phyloP scores from a whole-genome alignment of 2,797 vertebrate genomes.

The Scolopax bukidnonensis region DNA sequence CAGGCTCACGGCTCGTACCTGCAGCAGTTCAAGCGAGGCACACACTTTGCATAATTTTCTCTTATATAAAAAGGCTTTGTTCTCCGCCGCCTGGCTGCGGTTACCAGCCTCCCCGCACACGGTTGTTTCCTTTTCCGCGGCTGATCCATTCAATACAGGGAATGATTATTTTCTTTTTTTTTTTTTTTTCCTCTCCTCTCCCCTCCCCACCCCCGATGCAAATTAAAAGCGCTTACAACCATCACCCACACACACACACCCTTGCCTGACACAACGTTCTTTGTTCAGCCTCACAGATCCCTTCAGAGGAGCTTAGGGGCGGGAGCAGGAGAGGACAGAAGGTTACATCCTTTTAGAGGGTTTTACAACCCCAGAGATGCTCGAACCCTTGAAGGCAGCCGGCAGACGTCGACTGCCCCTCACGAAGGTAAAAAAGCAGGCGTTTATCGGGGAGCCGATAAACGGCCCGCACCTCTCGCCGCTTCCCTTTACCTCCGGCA shows the following conservation, averaged over 20 bases:
- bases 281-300: constrained; percentile 38
- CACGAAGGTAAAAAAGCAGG: fast-evolving
- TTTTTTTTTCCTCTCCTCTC: no score
- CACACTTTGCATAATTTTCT: constrained; percentile 31
- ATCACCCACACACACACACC: neutral
- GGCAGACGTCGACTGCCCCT: neutral
- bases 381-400: neutral
- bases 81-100: constrained; percentile 70
- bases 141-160: neutral
- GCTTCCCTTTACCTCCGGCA: neutral
- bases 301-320: neutral
- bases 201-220: neutral
- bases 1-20: constrained; percentile 51
- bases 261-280: neutral
- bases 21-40: constrained; percentile 31
- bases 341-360: neutral
- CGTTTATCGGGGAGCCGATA: no score
- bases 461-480: no score
- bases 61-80: constrained; percentile 77
- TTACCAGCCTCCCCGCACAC: neutral
- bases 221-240: neutral
- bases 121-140: neutral
- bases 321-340: neutral
- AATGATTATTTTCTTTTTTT: neutral
- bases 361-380: neutral